Percentiles rank a stretch among this genome's conserved stretches.
Evolutionary conservation across 2,888 invertebrate genomes (phyloP).

Genomic region (Cerastoderma edule): DNA sequence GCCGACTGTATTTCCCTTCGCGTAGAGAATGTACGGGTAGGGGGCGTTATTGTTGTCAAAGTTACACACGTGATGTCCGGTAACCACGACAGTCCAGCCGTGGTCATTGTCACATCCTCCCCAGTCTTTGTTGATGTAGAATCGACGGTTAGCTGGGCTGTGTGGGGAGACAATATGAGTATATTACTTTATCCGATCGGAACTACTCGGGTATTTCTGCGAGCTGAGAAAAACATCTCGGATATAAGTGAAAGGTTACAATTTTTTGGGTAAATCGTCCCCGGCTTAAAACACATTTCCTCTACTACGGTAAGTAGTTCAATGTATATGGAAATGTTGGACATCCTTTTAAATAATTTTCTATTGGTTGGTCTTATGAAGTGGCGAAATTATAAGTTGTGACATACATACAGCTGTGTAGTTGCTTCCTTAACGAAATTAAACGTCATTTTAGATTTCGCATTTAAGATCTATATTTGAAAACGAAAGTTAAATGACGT

Average conservation of each 20-base stretch:
- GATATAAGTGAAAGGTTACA: neutral
- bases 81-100: constrained; percentile 11
- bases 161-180: neutral
- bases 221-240: neutral
- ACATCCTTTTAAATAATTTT: neutral
- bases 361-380: no score
- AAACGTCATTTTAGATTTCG: no score
- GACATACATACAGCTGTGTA: no score
- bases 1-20: constrained; percentile 15
- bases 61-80: constrained; percentile 1
- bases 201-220: neutral
- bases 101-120: constrained; percentile 15
- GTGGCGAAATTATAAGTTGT: no score
- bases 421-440: no score
- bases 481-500: no score
- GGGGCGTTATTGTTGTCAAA: constrained; percentile 2
- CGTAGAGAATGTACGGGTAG: constrained; percentile 13
- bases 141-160: constrained; percentile 10
- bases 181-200: neutral
- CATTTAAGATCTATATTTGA: no score
- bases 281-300: neutral
- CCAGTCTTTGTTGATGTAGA: constrained; percentile 20
- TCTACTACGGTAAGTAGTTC: neutral
- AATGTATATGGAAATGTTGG: neutral
- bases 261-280: neutral